A percentile compares a stretch with the other conserved stretches of the same genome.
Conservation (phyloP, 2,797 vertebrate species). For the Sebastes jordani region DNA sequence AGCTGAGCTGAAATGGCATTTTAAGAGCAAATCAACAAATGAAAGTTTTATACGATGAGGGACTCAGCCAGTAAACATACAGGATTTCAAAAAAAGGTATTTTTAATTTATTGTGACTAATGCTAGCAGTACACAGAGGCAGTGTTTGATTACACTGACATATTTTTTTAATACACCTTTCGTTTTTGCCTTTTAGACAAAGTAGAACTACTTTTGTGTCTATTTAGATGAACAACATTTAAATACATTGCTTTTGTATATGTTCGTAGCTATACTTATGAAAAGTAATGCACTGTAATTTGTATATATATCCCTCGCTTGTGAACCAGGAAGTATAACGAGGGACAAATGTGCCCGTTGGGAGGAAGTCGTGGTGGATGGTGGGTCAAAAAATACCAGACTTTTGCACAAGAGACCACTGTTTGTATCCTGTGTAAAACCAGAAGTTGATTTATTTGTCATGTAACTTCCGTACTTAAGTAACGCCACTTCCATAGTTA, state of each 20-base stretch:
- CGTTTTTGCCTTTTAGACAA: background rate
- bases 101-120: background rate
- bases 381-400: too few relatives aligned
- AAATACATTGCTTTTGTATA: background rate
- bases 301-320: too few relatives aligned
- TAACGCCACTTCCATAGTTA: background rate
- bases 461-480: too few relatives aligned
- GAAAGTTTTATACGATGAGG: background rate
- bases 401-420: too few relatives aligned
- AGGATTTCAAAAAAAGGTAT: background rate
- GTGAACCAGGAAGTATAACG: too few relatives aligned
- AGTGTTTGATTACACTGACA: background rate
- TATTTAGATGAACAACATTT: background rate
- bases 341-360: too few relatives aligned
- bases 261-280: too few relatives aligned
- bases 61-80: background rate
- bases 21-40: background rate
- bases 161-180: background rate
- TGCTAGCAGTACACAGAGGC: background rate
- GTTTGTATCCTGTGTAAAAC: too few relatives aligned
- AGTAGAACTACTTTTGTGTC: background rate
- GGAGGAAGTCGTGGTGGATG: too few relatives aligned
- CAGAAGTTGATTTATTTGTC: too few relatives aligned
- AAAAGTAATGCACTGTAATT: too few relatives aligned
- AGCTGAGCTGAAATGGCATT: background rate